Evolutionary conservation across 2,113 vertebrate genomes (phyloP).

Genomic region (Psittacus erithacus): DNA sequence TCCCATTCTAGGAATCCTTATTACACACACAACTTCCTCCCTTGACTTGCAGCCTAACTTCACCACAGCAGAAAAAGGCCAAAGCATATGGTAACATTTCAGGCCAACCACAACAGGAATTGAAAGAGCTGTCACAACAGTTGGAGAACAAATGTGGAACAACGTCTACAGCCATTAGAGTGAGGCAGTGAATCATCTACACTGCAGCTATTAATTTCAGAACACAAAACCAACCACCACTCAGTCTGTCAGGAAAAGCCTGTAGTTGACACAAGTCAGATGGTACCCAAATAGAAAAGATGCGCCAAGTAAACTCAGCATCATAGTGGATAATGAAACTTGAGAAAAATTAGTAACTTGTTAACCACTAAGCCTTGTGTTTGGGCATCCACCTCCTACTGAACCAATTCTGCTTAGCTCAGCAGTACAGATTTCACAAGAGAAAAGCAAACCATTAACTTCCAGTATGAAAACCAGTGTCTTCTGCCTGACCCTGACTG

Average conservation of each 20-base stretch:
- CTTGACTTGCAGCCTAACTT: background rate
- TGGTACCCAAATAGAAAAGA: background rate
- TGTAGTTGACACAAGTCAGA: background rate
- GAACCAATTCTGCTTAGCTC: background rate
- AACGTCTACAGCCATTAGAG: background rate
- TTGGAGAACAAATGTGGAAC: background rate
- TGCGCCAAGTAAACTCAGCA: background rate
- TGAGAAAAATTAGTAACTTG: background rate
- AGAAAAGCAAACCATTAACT: background rate
- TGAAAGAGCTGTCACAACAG: background rate
- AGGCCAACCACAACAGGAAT: background rate
- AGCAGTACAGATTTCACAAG: background rate
- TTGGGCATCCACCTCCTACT: background rate
- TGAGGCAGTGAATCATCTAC: background rate
- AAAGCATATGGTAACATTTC: background rate
- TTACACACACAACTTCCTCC: fast-evolving
- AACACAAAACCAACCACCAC: background rate
- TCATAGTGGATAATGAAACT: background rate
- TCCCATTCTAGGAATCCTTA: background rate
- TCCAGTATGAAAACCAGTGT: background rate
- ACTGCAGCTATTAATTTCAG: background rate
- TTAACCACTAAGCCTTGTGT: background rate
- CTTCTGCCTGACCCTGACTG: background rate
- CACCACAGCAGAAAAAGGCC: background rate
- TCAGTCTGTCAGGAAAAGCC: background rate